Evolutionary conservation across 2,113 vertebrate species (phyloP).

Genomic region (Pungitius pungitius): DNA sequence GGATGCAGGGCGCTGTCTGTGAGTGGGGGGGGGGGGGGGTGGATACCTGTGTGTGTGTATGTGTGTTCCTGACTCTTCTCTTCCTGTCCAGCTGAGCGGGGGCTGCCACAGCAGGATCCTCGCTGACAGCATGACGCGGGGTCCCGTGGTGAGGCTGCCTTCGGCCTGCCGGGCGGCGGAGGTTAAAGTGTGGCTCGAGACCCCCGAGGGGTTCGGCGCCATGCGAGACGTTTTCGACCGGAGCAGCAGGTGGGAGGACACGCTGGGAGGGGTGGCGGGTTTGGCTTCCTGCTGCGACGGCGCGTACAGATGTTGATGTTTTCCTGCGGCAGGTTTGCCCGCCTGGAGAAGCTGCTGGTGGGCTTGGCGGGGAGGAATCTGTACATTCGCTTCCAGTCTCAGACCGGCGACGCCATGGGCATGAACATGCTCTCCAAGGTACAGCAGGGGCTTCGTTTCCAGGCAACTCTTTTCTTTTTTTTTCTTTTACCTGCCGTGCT

Average conservation of each 20-base stretch:
- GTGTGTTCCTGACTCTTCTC: slow-evolving; percentile 7
- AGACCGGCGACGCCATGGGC: slow-evolving; percentile 97
- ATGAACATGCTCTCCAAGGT: slow-evolving; percentile 99
- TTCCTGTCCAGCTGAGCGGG: slow-evolving; percentile 84
- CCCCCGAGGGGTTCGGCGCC: slow-evolving; percentile 82
- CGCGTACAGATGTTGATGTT: not conserved
- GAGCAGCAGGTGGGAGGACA: slow-evolving; percentile 88
- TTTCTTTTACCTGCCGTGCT: not conserved
- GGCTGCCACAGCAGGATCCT: slow-evolving; percentile 90
- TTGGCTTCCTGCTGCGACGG: rapidly evolving
- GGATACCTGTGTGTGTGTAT: no score
- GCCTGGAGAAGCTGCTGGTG: slow-evolving; percentile 87
- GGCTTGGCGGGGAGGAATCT: slow-evolving; percentile 90
- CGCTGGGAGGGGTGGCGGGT: not conserved
- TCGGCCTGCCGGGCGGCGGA: slow-evolving; percentile 92
- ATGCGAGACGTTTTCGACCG: slow-evolving; percentile 92
- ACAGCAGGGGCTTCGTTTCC: not conserved
- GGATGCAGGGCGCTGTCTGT: slow-evolving; percentile 94
- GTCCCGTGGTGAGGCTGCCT: slow-evolving; percentile 91
- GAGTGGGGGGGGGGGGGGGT: slow-evolving; percentile 59
- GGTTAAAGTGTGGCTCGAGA: slow-evolving; percentile 95
- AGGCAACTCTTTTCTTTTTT: not conserved
- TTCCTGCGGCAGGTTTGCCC: slow-evolving; percentile 86
- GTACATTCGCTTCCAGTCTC: slow-evolving; percentile 94
- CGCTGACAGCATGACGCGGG: slow-evolving; percentile 94